Evolutionary conservation across 2,888 invertebrate species (phyloP).

Genomic region (Limnephilus marmoratus): DNA sequence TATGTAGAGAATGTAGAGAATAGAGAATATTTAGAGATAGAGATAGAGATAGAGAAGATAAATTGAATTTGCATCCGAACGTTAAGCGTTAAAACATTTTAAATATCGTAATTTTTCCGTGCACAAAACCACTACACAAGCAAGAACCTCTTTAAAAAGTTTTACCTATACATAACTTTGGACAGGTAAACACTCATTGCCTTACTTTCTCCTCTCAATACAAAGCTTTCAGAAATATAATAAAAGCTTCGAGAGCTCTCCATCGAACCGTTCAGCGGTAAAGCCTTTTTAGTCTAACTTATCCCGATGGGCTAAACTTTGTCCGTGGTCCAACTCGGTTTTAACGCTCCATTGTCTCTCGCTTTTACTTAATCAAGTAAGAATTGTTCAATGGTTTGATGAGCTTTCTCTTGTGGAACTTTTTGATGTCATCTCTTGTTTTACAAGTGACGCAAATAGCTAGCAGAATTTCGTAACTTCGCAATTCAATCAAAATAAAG

Average conservation of each 20-base stretch:
- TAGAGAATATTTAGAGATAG: too few species aligned
- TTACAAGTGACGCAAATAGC: not conserved
- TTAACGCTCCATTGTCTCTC: not conserved
- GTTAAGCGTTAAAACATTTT: too few species aligned
- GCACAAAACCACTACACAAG: too few species aligned
- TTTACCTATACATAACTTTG: not conserved
- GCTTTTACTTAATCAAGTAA: not conserved
- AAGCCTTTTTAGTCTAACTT: not conserved
- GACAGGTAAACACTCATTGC: not conserved
- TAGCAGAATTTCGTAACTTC: not conserved
- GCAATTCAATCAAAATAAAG: not conserved
- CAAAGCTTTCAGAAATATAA: not conserved
- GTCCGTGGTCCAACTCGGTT: not conserved
- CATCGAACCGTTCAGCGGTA: not conserved
- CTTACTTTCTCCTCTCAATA: not conserved
- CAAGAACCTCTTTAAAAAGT: too few species aligned
- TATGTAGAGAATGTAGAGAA: too few species aligned
- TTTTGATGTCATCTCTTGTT: not conserved
- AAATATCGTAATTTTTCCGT: too few species aligned
- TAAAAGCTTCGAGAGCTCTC: not conserved
- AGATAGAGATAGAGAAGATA: too few species aligned
- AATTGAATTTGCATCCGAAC: too few species aligned
- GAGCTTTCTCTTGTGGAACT: not conserved
- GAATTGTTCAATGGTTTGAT: not conserved
- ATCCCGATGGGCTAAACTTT: not conserved